These are phyloP conservation scores for Drosophila athabasca DNA, from an alignment of 1,140 invertebrate species.

Conservation along the genomic window DNA sequence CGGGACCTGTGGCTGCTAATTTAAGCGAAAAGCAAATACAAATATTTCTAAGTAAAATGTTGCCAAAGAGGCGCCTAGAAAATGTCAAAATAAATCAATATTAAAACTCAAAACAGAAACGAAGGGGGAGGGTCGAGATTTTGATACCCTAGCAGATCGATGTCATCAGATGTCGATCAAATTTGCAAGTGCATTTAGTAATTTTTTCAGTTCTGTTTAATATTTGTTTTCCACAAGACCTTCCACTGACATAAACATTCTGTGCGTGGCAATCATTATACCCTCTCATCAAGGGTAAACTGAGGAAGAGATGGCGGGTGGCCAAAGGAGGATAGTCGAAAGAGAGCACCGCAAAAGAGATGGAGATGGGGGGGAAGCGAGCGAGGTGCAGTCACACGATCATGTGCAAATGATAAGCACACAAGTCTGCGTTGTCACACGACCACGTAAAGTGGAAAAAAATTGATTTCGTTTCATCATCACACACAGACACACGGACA, in stretches of 20 bases:
- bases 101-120: conserved; percentile 9
- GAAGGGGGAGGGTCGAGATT: too few species aligned
- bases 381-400: conserved; percentile 47
- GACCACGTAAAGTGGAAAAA: conserved; percentile 22
- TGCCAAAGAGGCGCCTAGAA: conserved; percentile 4
- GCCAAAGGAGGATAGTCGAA: too few species aligned
- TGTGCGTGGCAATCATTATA: too few species aligned
- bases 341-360: too few species aligned
- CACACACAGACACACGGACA: conserved; percentile 18
- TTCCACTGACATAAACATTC: too few species aligned
- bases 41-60: conserved; percentile 19
- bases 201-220: not conserved
- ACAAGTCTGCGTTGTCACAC: conserved; percentile 57
- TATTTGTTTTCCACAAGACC: not conserved
- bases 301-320: too few species aligned
- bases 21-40: conserved; percentile 41
- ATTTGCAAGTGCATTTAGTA: not conserved
- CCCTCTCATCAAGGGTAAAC: too few species aligned
- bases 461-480: conserved; percentile 27
- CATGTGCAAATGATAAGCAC: conserved; percentile 78
- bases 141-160: too few species aligned
- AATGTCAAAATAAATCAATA: conserved; percentile 62
- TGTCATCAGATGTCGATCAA: too few species aligned
- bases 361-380: conserved; percentile 6
- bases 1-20: conserved; percentile 25